phyloP scores from a whole-genome alignment of 2,888 invertebrate genomes.

The Melanotus villosus region DNA sequence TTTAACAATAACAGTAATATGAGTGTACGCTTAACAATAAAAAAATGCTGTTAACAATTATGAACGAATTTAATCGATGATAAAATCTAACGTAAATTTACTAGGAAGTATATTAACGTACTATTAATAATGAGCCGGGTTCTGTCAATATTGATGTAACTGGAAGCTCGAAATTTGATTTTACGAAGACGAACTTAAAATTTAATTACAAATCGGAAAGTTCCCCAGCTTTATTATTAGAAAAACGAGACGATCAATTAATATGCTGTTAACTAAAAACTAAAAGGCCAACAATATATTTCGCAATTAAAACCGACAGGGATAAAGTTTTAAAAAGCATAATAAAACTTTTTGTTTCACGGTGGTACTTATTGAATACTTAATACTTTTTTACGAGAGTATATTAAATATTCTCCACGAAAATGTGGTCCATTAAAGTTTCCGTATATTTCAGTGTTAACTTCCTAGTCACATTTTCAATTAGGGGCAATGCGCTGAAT shows the following conservation, averaged over 20 bases:
- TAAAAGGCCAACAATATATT: constrained; percentile 1
- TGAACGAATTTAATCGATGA: too few species aligned
- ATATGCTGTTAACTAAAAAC: neutral
- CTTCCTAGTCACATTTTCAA: constrained; percentile 42
- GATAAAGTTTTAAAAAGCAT: too few species aligned
- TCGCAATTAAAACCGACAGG: constrained; percentile 3
- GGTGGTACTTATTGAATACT: constrained; percentile 10
- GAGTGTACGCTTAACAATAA: too few species aligned
- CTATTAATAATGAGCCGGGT: neutral
- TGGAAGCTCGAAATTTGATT: constrained; percentile 15
- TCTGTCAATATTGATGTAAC: constrained; percentile 14
- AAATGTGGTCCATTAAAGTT: constrained; percentile 33
- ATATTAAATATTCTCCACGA: constrained; percentile 23
- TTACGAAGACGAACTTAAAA: constrained; percentile 9
- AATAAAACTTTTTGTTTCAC: constrained; percentile 12
- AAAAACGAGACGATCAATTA: neutral
- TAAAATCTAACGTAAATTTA: too few species aligned
- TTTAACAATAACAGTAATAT: too few species aligned
- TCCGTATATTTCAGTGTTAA: constrained; percentile 25
- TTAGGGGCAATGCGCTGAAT: constrained; percentile 23
- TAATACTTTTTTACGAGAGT: neutral
- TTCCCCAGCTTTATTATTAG: neutral
- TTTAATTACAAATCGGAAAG: constrained; percentile 15
- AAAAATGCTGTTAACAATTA: too few species aligned
- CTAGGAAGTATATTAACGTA: too few species aligned